Percentiles rank a stretch among this genome's conserved stretches.
Conservation (phyloP, 1,140 invertebrate species). For the Hylaeus anthracinus region DNA sequence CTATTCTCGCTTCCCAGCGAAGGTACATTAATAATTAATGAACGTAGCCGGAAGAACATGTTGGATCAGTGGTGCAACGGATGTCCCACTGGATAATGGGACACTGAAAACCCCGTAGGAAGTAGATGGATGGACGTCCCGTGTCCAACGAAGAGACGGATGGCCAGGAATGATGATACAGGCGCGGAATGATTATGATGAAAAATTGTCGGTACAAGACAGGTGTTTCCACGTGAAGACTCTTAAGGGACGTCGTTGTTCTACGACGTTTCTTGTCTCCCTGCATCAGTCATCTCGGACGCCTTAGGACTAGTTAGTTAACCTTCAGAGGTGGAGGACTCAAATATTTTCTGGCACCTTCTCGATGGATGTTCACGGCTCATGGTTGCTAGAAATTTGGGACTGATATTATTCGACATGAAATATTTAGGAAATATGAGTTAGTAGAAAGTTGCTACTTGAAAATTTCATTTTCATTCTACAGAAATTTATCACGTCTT, state of each 20-base stretch:
- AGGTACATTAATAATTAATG: neutral
- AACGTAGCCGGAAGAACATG: neutral
- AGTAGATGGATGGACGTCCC: constrained; percentile 29
- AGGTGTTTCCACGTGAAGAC: constrained; percentile 62
- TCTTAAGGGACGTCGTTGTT: constrained; percentile 36
- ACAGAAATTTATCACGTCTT: too few relatives aligned
- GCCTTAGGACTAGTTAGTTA: constrained; percentile 38
- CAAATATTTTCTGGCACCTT: constrained; percentile 32
- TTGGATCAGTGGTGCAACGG: neutral
- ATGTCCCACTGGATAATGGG: constrained; percentile 27
- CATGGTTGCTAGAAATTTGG: too few relatives aligned
- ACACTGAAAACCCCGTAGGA: neutral
- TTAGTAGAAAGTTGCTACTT: too few relatives aligned
- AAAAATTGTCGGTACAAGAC: constrained; percentile 67
- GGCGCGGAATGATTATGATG: constrained; percentile 56
- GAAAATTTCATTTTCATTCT: too few relatives aligned
- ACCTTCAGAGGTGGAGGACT: constrained; percentile 4
- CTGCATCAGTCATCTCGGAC: constrained; percentile 60
- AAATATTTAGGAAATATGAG: neutral
- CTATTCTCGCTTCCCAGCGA: neutral
- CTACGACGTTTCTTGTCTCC: constrained; percentile 45
- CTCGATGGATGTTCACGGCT: neutral
- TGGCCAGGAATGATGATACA: constrained; percentile 36
- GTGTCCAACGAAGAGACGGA: constrained; percentile 9
- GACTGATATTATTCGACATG: neutral